Conservation (phyloP, 1,140 invertebrate species). For the Wasmannia auropunctata region DNA sequence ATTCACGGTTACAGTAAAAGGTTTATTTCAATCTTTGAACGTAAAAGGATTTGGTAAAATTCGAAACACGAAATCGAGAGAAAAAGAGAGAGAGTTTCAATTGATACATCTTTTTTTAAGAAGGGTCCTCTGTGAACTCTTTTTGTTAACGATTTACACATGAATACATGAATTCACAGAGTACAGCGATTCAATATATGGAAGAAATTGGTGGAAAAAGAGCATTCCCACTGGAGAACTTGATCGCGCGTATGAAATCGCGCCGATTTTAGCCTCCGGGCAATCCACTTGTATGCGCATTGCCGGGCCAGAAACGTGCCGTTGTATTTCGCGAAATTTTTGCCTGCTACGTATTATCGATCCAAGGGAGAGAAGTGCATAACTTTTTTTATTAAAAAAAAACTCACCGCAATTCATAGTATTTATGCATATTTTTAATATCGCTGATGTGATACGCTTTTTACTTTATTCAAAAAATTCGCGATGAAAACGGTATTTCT, state of each 20-base stretch:
- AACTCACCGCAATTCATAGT: neutral
- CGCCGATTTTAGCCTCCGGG: constrained; percentile 38
- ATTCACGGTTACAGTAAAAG: neutral
- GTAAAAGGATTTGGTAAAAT: neutral
- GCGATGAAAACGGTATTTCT: neutral
- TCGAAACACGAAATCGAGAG: neutral
- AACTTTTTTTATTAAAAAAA: constrained; percentile 26
- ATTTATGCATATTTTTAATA: neutral
- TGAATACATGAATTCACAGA: neutral
- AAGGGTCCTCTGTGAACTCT: neutral
- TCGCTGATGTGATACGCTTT: neutral
- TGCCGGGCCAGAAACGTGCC: neutral
- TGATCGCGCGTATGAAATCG: constrained; percentile 46
- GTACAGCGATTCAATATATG: neutral
- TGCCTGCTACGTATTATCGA: constrained; percentile 11
- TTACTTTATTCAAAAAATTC: neutral
- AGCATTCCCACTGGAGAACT: constrained; percentile 15
- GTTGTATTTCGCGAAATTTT: constrained; percentile 48
- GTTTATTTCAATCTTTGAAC: neutral
- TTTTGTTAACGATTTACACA: constrained; percentile 2
- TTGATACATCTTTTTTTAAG: neutral
- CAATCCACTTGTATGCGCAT: constrained; percentile 25
- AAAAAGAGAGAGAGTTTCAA: neutral
- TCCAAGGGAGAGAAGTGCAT: neutral
- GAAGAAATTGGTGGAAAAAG: constrained; percentile 28